Evolutionary conservation across 2,113 vertebrate genomes (phyloP), one percentile per base, ranked within the genome.

Genomic region (Aleadryas rufinucha): DNA sequence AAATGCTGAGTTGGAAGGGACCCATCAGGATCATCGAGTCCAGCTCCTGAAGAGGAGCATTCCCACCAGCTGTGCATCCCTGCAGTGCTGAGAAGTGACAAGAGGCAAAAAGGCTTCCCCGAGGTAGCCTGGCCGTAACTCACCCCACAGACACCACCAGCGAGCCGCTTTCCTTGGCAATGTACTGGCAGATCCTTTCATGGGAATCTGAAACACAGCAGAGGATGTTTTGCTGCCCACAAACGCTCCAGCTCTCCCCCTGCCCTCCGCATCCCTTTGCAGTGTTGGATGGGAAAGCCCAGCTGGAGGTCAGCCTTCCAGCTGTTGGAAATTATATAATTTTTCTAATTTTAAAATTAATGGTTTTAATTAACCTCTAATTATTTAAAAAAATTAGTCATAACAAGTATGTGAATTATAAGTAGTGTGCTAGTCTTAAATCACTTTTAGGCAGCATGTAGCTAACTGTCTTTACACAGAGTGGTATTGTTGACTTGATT

Each of bases 141-240:
- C 96, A 98, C 98, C 98, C 98, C 23, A 98, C 97, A 6, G 98
- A 98, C 50, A 99, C 90, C 53, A 98, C 98, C 37, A 98, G 97
- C 0, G 97, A 95, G 42, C 94, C 64, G 2, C 97, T 97, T 59
- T 97, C 96, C 81, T 94, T 96, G 76, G 98, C 98, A 13, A 98
- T 93, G 90, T 80, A 90, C 17, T 93, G 92, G 91, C 98, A 99
- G 65, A 98, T 30, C 20, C 49, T 91, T 50, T 98, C 96, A 7
- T 98, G 96, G 39, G 94, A 82, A 95, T 98, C 98, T 99, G 95
- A 68, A 95, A 91, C 66, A 50, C 19, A 13, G 1, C 1, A 2
- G 4, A 23, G 21, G 24, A 22, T 2, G 7, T 20, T 65, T 7
- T 30, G 10, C 52, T 52, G 68, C 33, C 41, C 1, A 17, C 37